These are phyloP conservation scores for Drosophila ambigua DNA, from an alignment of 1,140 invertebrate species.

Conservation along the genomic window DNA sequence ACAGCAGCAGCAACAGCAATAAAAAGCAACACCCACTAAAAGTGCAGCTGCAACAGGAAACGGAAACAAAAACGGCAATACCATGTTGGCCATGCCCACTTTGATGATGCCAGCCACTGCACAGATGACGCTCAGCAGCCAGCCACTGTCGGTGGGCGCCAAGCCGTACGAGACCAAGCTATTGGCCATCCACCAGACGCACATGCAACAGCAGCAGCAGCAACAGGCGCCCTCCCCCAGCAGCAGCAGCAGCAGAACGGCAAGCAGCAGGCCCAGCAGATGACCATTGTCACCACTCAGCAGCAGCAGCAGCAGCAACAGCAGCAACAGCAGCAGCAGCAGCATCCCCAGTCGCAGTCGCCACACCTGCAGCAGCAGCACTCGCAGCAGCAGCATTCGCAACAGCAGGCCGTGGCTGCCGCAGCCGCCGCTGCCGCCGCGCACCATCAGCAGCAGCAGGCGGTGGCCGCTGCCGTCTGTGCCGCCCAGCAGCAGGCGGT, in stretches of 20 bases:
- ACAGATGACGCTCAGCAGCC: conserved; percentile 83
- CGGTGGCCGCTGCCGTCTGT: conserved; percentile 73
- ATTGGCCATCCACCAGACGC: conserved; percentile 82
- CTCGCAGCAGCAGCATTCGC: conserved; percentile 54
- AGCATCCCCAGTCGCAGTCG: conserved; percentile 70
- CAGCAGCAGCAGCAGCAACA: conserved; percentile 72
- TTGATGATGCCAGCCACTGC: conserved; percentile 83
- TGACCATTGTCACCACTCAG: conserved; percentile 67
- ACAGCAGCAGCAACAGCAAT: conserved; percentile 25
- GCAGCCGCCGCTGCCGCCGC: conserved; percentile 71
- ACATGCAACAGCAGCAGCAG: conserved; percentile 72
- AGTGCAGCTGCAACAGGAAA: conserved; percentile 40
- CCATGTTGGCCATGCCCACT: conserved; percentile 83
- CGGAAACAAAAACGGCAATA: conserved; percentile 53
- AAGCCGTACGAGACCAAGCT: conserved; percentile 83
- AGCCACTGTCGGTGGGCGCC: conserved; percentile 72
- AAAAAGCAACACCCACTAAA: conserved; percentile 21
- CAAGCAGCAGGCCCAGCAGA: conserved; percentile 75
- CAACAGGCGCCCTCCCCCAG: conserved; percentile 54
- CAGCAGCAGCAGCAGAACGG: conserved; percentile 67
- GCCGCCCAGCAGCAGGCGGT: conserved; percentile 79
- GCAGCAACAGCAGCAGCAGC: conserved; percentile 69
- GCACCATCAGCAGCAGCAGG: conserved; percentile 71
- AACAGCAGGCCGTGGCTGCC: conserved; percentile 67
- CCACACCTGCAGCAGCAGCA: conserved; percentile 33